Evolutionary conservation across 2,888 invertebrate genomes (phyloP), one percentile per base, ranked within the genome.

Genomic region (Ditula angustiorana): DNA sequence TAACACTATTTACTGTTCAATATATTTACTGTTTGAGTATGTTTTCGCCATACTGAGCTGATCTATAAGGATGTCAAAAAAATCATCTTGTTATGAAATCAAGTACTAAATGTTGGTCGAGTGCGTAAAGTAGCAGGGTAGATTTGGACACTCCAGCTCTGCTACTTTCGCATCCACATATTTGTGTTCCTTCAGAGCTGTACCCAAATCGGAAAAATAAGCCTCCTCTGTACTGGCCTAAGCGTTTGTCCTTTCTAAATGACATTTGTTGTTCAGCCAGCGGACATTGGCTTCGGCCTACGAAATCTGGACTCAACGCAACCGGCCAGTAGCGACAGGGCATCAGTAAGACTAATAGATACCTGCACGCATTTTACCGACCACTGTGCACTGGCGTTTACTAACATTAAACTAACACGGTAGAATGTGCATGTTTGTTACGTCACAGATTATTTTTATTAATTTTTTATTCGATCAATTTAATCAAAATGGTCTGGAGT

Each of bases 281-380:
- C 85, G 75, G 91, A 92, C 76, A 81, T 88, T 83, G 87, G 85
- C 80, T 86, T 88, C 82, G 89, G 88, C 76, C 90, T 92, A 52
- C 85, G 85, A 81, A 89, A 88, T 83, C 75, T 92, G 90, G 92
- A 92, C 76, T 71, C 86, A 61, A 78, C 86, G 76, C 88, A 87
- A 83, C 78, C 85, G 75, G 80, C 83, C 81, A 83, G 81, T 87
- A 83, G 83, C 80, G 91, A 91, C 83, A 81, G 88, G 78, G 86
- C 84, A 77, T 74, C 87, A 86, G 92, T 92, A 92, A 92, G 92
- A 82, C 77, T 80, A 78, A 82, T 76, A 70, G 70, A 78, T 75
- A 66, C 72, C 79, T 82, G 88, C 88, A 89, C 86, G 86, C 81
- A 73, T 69, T 77, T 66, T 68, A 72, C 71, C 64, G 56, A 68